Base-by-base conservation (phyloP, 23 tunicate genomes). In the Aplidium turbinatum region DNA sequence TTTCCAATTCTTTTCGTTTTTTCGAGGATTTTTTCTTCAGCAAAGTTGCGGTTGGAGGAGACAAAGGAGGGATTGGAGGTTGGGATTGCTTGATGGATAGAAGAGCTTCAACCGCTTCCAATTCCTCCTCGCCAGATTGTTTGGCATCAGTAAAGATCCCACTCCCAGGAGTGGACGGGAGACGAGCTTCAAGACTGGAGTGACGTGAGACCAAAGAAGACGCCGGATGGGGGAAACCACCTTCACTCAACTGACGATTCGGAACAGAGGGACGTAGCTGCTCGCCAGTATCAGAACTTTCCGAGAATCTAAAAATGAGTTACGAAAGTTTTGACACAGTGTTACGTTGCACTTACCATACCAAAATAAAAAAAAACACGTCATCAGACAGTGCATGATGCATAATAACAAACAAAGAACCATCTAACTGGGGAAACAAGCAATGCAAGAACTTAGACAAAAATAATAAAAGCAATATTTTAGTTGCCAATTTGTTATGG, bases 21-120 rank as follows among this genome's bases (percentile, higher is more conserved):
- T n/a, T n/a, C n/a, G n/a, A n/a, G n/a, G n/a, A n/a, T 42, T 16
- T 42, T 42, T 42, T 6, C 63, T 38, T 39, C 35, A 30, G 32
- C 25, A n/a, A 30, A 1, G 11, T 30, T 4, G 28, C 53, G 24
- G 74, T 33, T 24, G 58, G 51, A 16, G 87, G 87, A 2, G 87
- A 81, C 25, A 81, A 24, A 29, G 87, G 79, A n/a, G 87, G 79
- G 31, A 85, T 28, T 20, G 68, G 78, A 34, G 84, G 85, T 25
- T 74, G 85, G 29, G 86, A 51, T 75, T 81, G 53, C 63, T 70
- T 67, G 61, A 78, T 77, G 11, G 96, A 89, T 38, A 89, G 75
- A 11, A 89, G 76, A 0, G 96, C 84, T 47, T 77, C 73, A 34
- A 82, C 96, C 2, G 96, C 96, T 46, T 83, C 81, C 70, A 82